phyloP scores from a whole-genome alignment of 2,888 invertebrate species.

The Lithophane semibrunnea region DNA sequence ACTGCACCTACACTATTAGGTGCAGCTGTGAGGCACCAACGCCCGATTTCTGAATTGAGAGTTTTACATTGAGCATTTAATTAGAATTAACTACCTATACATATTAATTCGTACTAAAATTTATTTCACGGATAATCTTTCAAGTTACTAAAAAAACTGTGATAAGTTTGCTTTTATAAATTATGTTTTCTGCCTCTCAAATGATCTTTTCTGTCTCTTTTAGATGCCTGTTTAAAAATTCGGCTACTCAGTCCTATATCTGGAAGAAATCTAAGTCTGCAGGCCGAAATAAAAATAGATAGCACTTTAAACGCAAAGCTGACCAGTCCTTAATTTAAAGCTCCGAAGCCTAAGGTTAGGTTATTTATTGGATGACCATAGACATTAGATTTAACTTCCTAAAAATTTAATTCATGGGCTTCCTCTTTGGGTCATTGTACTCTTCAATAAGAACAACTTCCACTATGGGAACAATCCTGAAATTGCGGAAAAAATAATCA shows the following conservation, averaged over 20 bases:
- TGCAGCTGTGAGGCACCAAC: background rate
- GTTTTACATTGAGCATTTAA: no score
- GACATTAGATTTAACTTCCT: background rate
- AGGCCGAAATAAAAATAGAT: slow-evolving; percentile 15
- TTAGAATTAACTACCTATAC: no score
- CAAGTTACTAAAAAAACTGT: background rate
- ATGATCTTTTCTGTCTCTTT: background rate
- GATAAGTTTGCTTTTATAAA: background rate
- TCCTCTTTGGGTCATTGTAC: no score
- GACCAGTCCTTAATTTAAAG: background rate
- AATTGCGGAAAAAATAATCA: no score
- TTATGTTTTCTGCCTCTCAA: background rate
- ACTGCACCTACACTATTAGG: background rate
- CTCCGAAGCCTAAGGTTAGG: background rate
- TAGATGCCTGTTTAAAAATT: background rate
- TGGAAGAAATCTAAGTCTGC: background rate
- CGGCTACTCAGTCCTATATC: background rate
- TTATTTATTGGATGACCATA: background rate
- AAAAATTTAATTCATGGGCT: background rate
- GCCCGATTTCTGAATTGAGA: background rate
- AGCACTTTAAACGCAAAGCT: background rate
- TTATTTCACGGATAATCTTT: background rate
- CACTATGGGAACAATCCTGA: no score
- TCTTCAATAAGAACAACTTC: no score
- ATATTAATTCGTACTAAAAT: no score